These are phyloP conservation scores for Conger conger DNA, from an alignment of 2,113 vertebrate genomes.

Conservation along the genomic window DNA sequence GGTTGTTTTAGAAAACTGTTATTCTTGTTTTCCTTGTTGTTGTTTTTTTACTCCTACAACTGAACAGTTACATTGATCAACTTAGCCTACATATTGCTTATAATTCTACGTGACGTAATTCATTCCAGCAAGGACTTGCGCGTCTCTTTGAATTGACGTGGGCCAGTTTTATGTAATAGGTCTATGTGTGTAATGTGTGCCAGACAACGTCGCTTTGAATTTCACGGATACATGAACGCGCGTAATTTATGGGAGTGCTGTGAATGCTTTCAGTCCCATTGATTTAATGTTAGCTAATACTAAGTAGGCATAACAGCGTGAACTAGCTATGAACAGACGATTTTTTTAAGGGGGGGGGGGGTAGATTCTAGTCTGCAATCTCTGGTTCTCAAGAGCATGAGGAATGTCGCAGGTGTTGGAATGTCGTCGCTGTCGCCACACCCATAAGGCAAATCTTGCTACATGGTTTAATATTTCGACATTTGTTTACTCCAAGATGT, in stretches of 20 bases:
- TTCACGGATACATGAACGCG: background rate
- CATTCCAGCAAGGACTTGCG: slow-evolving; percentile 22
- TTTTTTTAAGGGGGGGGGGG: background rate
- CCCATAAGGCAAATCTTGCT: no score
- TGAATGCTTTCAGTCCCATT: background rate
- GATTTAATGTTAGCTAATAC: background rate
- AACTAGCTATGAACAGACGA: background rate
- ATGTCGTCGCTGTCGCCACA: background rate
- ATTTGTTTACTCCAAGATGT: background rate
- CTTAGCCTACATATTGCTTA: no score
- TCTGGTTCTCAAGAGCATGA: background rate
- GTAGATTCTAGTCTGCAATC: background rate
- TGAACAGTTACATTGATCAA: no score
- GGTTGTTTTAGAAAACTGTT: no score
- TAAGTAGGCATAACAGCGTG: background rate
- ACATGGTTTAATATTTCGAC: background rate
- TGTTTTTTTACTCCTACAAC: no score
- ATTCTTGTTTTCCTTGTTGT: no score
- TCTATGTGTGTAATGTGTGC: slow-evolving; percentile 19
- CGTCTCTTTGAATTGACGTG: slow-evolving; percentile 26
- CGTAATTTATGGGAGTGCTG: background rate
- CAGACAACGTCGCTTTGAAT: slow-evolving; percentile 27
- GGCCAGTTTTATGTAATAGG: slow-evolving; percentile 33
- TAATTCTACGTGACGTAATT: slow-evolving; percentile 18
- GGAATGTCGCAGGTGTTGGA: background rate